Percentiles rank a stretch among this genome's conserved stretches.
These are phyloP conservation scores for Lysandra coridon DNA, from an alignment of 2,888 invertebrate species.

Conservation along the genomic window DNA sequence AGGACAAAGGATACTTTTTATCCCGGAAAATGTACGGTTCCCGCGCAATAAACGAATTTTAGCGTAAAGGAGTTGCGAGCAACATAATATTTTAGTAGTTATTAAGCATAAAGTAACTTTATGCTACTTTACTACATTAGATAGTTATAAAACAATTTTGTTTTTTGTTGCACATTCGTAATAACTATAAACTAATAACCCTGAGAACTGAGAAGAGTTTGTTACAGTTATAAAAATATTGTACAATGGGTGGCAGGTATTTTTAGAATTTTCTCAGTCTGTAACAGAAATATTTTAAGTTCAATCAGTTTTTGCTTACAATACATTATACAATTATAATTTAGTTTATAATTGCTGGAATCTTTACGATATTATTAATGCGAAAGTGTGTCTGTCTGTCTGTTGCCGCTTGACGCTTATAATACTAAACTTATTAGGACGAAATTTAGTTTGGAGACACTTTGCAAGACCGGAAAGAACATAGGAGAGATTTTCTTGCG, in stretches of 20 bases:
- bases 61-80: too few species aligned
- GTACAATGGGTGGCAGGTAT: neutral
- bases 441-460: too few species aligned
- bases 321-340: neutral
- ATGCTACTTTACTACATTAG: neutral
- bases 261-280: neutral
- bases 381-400: too few species aligned
- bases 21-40: too few species aligned
- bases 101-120: too few species aligned
- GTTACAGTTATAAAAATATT: constrained; percentile 1
- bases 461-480: too few species aligned
- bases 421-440: too few species aligned
- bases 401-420: too few species aligned
- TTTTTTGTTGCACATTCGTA: neutral
- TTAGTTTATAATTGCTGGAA: neutral
- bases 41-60: too few species aligned
- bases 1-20: too few species aligned
- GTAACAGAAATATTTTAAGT: neutral
- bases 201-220: neutral
- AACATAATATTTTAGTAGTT: neutral
- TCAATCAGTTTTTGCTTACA: neutral
- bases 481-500: too few species aligned
- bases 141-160: neutral
- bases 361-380: too few species aligned
- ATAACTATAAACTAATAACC: neutral